phyloP scores from a whole-genome alignment of 2,888 invertebrate species.

The Lasioglossum malachurum region DNA sequence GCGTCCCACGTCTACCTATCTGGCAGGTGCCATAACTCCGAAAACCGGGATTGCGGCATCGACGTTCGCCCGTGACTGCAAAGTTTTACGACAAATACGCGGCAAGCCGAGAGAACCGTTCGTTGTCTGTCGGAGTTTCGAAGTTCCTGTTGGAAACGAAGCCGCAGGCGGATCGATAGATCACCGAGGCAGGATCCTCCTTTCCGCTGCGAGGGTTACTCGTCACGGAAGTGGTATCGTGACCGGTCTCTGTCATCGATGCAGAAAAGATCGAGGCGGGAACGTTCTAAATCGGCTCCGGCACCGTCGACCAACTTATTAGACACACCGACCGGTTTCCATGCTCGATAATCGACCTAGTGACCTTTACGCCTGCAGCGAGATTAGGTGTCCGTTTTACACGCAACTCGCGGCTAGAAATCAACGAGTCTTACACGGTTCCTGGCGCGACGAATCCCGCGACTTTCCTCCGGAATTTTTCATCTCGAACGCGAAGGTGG shows the following conservation, averaged over 20 bases:
- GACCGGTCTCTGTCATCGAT: conserved; percentile 26
- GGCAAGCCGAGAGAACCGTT: neutral
- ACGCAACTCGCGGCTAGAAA: conserved; percentile 42
- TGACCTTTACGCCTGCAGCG: conserved; percentile 66
- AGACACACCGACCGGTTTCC: conserved; percentile 48
- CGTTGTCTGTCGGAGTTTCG: conserved; percentile 14
- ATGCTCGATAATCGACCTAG: conserved; percentile 68
- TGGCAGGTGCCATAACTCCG: neutral
- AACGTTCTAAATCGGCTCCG: conserved; percentile 19
- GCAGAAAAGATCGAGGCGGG: conserved; percentile 11
- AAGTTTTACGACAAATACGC: neutral
- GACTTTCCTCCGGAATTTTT: neutral
- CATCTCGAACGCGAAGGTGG: neutral
- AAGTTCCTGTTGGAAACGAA: neutral
- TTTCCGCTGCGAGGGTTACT: neutral
- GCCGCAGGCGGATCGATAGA: neutral
- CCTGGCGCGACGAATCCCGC: neutral
- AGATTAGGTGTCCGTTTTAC: conserved; percentile 38
- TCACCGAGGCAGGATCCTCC: neutral
- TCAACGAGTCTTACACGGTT: neutral
- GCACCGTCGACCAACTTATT: conserved; percentile 41
- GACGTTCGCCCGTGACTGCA: neutral
- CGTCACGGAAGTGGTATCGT: conserved; percentile 16
- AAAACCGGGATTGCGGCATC: neutral
- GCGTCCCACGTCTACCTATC: neutral